Evolutionary conservation across 2,113 vertebrate genomes (phyloP).

Genomic region (Oceanites oceanicus): DNA sequence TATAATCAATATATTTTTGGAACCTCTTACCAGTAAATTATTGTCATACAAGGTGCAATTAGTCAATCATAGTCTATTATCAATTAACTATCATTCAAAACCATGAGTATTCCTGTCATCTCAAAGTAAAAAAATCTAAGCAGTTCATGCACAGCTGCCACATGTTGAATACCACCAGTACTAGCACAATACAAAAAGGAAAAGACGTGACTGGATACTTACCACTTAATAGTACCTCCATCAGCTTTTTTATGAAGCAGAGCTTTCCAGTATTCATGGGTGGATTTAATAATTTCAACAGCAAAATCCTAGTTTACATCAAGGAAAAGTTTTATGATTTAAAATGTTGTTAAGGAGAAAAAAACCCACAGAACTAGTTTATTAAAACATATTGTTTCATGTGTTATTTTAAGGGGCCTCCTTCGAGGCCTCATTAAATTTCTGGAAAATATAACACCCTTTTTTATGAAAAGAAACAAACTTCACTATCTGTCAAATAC

Average conservation of each 20-base stretch:
- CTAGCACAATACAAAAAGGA: background rate
- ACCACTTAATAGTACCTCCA: conserved; percentile 86
- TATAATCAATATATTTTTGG: background rate
- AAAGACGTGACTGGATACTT: conserved; percentile 40
- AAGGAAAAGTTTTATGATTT: conserved; percentile 6
- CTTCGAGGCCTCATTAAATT: background rate
- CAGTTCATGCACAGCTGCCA: background rate
- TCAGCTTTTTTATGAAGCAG: conserved; percentile 84
- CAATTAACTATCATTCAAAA: background rate
- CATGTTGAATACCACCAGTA: background rate
- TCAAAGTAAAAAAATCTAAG: background rate
- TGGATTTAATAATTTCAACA: conserved; percentile 83
- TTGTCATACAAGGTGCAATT: background rate
- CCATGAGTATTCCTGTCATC: background rate
- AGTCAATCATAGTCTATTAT: background rate
- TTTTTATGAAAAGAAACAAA: background rate
- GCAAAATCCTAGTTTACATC: conserved; percentile 86
- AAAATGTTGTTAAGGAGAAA: background rate
- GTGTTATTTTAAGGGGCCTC: background rate
- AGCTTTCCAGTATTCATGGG: conserved; percentile 89
- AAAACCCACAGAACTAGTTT: background rate
- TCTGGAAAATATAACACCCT: background rate
- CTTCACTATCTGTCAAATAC: background rate
- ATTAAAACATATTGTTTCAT: background rate
- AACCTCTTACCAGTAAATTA: background rate